phyloP scores from a whole-genome alignment of 2,888 invertebrate species.

The Drosophila merina region DNA sequence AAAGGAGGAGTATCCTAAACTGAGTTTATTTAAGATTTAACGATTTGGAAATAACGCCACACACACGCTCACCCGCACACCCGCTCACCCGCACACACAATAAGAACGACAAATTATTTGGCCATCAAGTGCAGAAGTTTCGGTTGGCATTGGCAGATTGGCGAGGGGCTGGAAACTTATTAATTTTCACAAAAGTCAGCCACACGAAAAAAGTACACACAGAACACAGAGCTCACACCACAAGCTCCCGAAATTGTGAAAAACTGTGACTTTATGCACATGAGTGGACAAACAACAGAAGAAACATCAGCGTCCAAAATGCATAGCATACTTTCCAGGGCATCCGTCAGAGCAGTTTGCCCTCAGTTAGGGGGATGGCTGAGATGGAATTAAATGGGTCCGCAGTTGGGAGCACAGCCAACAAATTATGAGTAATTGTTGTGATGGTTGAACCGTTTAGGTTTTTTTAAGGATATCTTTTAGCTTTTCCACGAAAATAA shows the following conservation, averaged over 20 bases:
- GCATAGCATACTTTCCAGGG: conserved; percentile 63
- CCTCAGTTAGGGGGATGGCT: background rate
- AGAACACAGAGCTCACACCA: conserved; percentile 14
- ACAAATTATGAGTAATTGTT: conserved; percentile 57
- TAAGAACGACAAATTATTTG: conserved; percentile 77
- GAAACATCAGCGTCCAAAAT: conserved; percentile 32
- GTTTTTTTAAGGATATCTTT: background rate
- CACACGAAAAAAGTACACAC: conserved; percentile 26
- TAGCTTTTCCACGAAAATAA: background rate
- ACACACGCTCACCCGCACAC: conserved; percentile 23
- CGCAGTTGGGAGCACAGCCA: background rate
- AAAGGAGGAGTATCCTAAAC: conserved; percentile 21
- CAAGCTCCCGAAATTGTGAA: conserved; percentile 21
- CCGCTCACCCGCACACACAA: conserved; percentile 39
- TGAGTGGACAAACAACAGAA: conserved; percentile 54
- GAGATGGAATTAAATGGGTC: conserved; percentile 20
- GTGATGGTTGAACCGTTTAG: conserved; percentile 1
- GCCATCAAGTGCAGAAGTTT: conserved; percentile 74
- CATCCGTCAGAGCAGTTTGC: conserved; percentile 15
- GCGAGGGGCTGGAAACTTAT: conserved; percentile 62
- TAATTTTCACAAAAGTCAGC: conserved; percentile 75
- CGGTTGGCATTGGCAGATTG: conserved; percentile 17
- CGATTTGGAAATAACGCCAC: conserved; percentile 72
- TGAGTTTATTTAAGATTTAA: conserved; percentile 70
- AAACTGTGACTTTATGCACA: conserved; percentile 65